Percentiles rank a stretch among this genome's conserved stretches.
Evolutionary conservation across 2,888 invertebrate species (phyloP).

Genomic region (Troides helena): DNA sequence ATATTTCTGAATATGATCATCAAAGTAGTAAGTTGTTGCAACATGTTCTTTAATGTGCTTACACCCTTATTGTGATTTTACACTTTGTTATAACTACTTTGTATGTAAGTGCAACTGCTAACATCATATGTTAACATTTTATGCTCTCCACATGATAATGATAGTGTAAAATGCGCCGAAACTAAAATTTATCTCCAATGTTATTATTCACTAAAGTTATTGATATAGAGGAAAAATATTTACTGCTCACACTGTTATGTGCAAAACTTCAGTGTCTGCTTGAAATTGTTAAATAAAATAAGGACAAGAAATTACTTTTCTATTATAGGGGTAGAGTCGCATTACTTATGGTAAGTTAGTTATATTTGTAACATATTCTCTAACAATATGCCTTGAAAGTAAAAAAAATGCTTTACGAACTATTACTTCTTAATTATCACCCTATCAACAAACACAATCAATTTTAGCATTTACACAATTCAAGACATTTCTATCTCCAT

Average conservation of each 20-base stretch:
- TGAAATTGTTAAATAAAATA: neutral
- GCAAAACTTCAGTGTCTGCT: neutral
- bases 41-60: too few relatives aligned
- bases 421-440: neutral
- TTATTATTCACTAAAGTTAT: too few relatives aligned
- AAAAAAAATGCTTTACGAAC: neutral
- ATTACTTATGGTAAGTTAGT: neutral
- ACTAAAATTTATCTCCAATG: too few relatives aligned
- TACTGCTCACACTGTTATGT: neutral
- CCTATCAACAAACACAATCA: neutral
- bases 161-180: too few relatives aligned
- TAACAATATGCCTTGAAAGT: neutral
- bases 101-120: too few relatives aligned
- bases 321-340: neutral
- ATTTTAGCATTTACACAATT: neutral
- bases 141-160: too few relatives aligned
- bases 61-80: too few relatives aligned
- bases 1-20: too few relatives aligned
- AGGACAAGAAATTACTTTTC: neutral
- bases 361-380: neutral
- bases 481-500: constrained; percentile 71
- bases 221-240: too few relatives aligned
- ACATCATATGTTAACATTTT: too few relatives aligned
- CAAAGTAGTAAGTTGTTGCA: too few relatives aligned
- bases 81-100: too few relatives aligned